Percentiles rank a stretch among this genome's conserved stretches.
Evolutionary conservation across 2,113 vertebrate genomes (phyloP).

Genomic region (Cheirogaleus medius): DNA sequence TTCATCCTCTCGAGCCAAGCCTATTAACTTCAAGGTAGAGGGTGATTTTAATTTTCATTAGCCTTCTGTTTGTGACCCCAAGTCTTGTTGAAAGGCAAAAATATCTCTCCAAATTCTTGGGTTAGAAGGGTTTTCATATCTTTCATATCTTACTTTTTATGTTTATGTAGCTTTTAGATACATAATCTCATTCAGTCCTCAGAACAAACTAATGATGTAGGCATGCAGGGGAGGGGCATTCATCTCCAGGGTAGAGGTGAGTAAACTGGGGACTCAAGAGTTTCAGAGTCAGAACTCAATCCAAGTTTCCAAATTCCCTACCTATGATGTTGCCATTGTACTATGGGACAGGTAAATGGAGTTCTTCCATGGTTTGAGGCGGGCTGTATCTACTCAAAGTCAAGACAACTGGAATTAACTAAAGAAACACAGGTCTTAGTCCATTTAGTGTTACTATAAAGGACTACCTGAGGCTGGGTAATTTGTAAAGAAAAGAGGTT

Average conservation of each 20-base stretch:
- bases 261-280: background rate
- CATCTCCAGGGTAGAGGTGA: background rate
- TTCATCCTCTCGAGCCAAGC: background rate
- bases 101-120: background rate
- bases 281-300: background rate
- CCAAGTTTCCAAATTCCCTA: background rate
- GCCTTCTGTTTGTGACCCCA: background rate
- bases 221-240: background rate
- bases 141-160: background rate
- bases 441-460: too few species aligned
- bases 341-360: background rate
- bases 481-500: too few species aligned
- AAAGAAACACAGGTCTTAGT: background rate
- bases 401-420: background rate
- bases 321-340: background rate
- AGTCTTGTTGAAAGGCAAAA: background rate
- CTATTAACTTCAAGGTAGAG: background rate
- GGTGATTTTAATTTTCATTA: background rate
- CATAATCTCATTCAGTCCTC: background rate
- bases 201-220: background rate
- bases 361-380: background rate
- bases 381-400: background rate
- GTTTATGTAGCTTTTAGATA: background rate
- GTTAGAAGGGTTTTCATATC: background rate
- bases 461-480: too few species aligned